A percentile compares a stretch with the other conserved stretches of the same genome.
Evolutionary conservation across 2,797 vertebrate species (phyloP).

Genomic region (Molossus molossus): DNA sequence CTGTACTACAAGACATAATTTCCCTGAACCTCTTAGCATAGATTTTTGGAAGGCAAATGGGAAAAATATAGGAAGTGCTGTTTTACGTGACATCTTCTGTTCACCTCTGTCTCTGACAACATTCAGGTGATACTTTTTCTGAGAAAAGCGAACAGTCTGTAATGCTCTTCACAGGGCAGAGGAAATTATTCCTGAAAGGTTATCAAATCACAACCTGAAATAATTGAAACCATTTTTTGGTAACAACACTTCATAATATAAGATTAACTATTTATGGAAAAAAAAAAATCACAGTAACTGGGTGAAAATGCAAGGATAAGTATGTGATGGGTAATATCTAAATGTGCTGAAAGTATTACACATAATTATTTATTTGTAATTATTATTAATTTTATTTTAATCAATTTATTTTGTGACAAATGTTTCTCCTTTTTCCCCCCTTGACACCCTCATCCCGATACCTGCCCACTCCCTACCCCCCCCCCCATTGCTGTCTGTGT

Average conservation of each 20-base stretch:
- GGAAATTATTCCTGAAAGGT: constrained; percentile 41
- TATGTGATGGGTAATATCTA: neutral
- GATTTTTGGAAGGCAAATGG: neutral
- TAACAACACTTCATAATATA: neutral
- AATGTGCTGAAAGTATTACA: neutral
- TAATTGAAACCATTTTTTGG: constrained; percentile 23
- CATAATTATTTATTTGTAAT: neutral
- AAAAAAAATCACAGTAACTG: neutral
- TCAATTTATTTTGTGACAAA: no score
- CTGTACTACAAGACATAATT: neutral
- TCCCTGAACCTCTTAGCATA: neutral
- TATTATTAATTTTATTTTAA: no score
- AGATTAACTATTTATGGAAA: neutral
- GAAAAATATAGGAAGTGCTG: neutral
- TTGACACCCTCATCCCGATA: no score
- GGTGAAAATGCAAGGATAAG: neutral
- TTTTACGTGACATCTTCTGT: neutral
- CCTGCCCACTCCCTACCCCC: no score
- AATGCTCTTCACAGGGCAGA: neutral
- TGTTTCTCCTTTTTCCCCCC: no score
- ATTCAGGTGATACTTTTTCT: neutral
- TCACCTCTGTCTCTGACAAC: neutral
- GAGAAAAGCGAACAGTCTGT: neutral
- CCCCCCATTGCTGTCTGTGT: no score
- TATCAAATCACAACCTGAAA: neutral